A percentile compares a stretch with the other conserved stretches of the same genome.
These are phyloP conservation scores for Drosophila prostipennis DNA, from an alignment of 2,888 invertebrate species.

Conservation along the genomic window DNA sequence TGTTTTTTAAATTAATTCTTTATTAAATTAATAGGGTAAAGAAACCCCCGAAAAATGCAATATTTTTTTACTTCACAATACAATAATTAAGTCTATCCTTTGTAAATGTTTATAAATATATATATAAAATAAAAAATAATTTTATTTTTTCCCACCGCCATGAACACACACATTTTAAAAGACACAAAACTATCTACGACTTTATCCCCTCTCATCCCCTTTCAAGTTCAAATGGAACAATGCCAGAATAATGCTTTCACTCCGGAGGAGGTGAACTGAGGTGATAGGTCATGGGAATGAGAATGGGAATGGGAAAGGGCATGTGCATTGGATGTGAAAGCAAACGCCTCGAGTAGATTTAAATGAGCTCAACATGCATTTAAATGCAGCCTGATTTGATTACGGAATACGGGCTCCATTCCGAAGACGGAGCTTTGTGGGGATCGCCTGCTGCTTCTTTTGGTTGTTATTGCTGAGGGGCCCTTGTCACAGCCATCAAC, in stretches of 20 bases:
- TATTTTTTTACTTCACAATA: no score
- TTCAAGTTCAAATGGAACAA: slow-evolving; percentile 44
- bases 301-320: background rate
- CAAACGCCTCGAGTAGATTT: slow-evolving; percentile 33
- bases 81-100: no score
- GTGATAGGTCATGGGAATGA: slow-evolving; percentile 5
- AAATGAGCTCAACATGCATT: slow-evolving; percentile 47
- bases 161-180: background rate
- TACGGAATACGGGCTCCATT: slow-evolving; percentile 28
- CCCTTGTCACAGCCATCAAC: slow-evolving; percentile 22
- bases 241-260: slow-evolving; percentile 21
- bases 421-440: background rate
- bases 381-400: slow-evolving; percentile 64
- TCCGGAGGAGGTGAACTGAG: slow-evolving; percentile 8
- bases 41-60: no score
- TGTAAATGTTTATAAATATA: no score
- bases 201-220: background rate
- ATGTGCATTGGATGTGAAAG: background rate
- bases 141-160: background rate
- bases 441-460: background rate
- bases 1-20: background rate
- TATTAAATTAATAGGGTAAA: no score
- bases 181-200: slow-evolving; percentile 15
- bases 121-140: no score
- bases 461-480: background rate